phyloP scores from a whole-genome alignment of 2,888 invertebrate species.

The Cenopis cana region DNA sequence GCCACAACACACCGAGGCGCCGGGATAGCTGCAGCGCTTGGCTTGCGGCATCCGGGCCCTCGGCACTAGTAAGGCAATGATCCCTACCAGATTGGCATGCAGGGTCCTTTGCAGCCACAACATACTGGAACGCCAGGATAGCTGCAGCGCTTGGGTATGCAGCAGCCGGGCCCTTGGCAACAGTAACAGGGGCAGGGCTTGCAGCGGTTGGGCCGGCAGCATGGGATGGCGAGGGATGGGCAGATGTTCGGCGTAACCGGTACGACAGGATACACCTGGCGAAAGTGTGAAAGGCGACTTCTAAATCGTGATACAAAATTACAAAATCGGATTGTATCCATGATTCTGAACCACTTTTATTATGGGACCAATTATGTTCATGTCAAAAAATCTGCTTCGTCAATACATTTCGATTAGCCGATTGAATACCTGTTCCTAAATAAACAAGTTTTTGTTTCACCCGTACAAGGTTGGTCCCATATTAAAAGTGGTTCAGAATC shows the following conservation, averaged over 20 bases:
- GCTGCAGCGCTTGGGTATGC: conserved; percentile 73
- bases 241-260: conserved; percentile 54
- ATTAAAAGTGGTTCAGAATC: too few relatives aligned
- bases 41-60: background rate
- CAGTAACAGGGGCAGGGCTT: conserved; percentile 85
- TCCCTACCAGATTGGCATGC: conserved; percentile 79
- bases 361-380: too few relatives aligned
- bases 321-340: too few relatives aligned
- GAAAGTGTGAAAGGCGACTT: background rate
- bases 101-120: conserved; percentile 68
- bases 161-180: conserved; percentile 72
- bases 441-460: too few relatives aligned
- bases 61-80: too few relatives aligned
- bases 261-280: conserved; percentile 40
- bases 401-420: too few relatives aligned
- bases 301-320: too few relatives aligned
- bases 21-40: background rate
- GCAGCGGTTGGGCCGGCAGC: conserved; percentile 81
- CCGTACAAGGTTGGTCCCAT: too few relatives aligned
- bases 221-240: conserved; percentile 78
- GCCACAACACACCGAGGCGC: too few relatives aligned
- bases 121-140: conserved; percentile 77
- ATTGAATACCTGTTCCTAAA: too few relatives aligned
- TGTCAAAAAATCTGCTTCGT: too few relatives aligned
- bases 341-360: too few relatives aligned